Evolutionary conservation across 2,888 invertebrate genomes (phyloP), one percentile per base, ranked within the genome.

Genomic region (Nomada fucata): DNA sequence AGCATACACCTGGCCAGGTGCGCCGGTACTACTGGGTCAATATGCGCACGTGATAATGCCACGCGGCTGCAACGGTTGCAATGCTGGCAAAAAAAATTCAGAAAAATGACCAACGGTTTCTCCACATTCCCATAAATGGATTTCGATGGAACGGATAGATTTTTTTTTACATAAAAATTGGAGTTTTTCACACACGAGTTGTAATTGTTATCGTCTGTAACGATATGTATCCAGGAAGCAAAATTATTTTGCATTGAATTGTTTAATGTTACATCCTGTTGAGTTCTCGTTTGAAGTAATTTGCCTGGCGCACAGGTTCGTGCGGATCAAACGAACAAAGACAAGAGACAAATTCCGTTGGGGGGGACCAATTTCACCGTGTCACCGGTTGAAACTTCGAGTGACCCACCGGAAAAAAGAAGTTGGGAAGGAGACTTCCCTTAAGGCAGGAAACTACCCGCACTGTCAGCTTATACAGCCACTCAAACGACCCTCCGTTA

Each of bases 1-100:
- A 63, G 65, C 65, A 61, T 84, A 65, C 88, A 88, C 88, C 89
- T 89, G 88, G 88, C 89, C 89, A 89, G 89, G 86, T 89, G 89
- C 78, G 80, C 61, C 67, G 57, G 57, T 76, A 83, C 73, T 67
- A 86, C 78, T 87, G 63, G 89, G 84, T 84, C 89, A 86, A 86
- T 87, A 86, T 73, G 76, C 76, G 77, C 79, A 77, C 82, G 82
- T 83, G 89, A 82, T 76, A 82, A 72, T 81, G 61, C 77, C 7
- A 11, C 42, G 36, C 36, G 57, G 63, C 57, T 68, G 59, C 63
- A 82, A 75, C 81, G 79, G 76, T 87, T 84, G 26, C 82, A 42
- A 59, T 36, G 47, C n/a, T 53, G 55, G 69, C 60, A 50, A 59
- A 71, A 71, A 71, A 63, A 59, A 59, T 47, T n/a, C 53, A 65